Evolutionary conservation across 2,888 invertebrate species (phyloP), one percentile per base, ranked within the genome.

Genomic region (Drosophila lutescens): DNA sequence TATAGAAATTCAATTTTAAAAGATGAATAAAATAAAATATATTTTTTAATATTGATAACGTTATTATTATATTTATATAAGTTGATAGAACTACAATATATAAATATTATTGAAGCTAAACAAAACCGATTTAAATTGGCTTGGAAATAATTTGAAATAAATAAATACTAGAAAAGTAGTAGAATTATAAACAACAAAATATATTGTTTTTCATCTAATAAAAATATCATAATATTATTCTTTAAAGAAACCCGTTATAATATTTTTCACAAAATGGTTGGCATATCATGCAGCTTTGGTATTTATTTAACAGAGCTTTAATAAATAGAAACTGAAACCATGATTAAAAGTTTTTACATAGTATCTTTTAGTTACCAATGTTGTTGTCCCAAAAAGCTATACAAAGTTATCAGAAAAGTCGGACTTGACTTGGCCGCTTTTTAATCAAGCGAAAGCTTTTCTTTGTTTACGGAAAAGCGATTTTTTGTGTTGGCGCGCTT

Each of bases 401-500:
- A 6, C 26, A 34, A 38, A 17, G 36, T 15, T 43, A 8, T 2
- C n/a, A 7, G 10, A 63, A 34, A 47, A 53, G 53, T 54, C 66
- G 61, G 79, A 46, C 53, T 80, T 86, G 79, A 43, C 53, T 80
- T 86, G 62, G 79, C 63, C 62, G 73, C 72, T 40, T 26, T 26
- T 26, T 26, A 26, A 7, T 26, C 26, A 1, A 26, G 26, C 26
- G 3, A 58, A 71, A 76, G 59, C 74, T 65, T 56, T 55, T 68
- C 62, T 73, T 85, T 79, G 79, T 77, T 85, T 77, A 71, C 68
- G 62, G 55, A 79, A 68, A 30, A 30, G 30, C 30, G 66, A 63
- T 58, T 77, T 77, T 47, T 17, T 58, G 66, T 44, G 74, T 79
- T 76, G 78, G 76, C 78, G 79, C 77, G 77, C 69, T 83, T 74